phyloP scores from a whole-genome alignment of 2,113 vertebrate genomes.

The pig (Sus scrofa) region DNA sequence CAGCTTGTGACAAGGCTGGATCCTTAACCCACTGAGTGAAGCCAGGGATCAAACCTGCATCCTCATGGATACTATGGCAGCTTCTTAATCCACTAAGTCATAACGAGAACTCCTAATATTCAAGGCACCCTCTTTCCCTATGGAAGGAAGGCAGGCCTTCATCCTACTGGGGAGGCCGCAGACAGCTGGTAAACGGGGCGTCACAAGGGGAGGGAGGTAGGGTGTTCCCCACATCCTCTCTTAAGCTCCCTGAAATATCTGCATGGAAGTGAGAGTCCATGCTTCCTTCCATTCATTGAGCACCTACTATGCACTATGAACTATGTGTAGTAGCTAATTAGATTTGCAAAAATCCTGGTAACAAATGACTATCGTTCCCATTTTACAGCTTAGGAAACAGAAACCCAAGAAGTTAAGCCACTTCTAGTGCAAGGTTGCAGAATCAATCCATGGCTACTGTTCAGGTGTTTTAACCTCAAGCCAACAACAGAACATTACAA shows the following conservation, averaged over 20 bases:
- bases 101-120: neutral
- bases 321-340: neutral
- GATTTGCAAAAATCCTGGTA: neutral
- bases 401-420: neutral
- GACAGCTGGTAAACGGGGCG: neutral
- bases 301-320: neutral
- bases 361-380: neutral
- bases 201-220: neutral
- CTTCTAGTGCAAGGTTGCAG: neutral
- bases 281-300: neutral
- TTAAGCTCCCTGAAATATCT: neutral
- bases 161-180: neutral
- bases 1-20: no score
- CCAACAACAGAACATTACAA: neutral
- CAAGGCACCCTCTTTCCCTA: neutral
- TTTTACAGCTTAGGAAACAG: neutral
- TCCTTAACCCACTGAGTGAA: no score
- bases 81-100: neutral
- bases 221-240: neutral
- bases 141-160: neutral
- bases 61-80: no score
- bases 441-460: neutral
- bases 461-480: neutral
- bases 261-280: neutral
- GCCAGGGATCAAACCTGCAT: no score